A percentile compares a stretch with the other conserved stretches of the same genome.
Conservation (phyloP, 1,140 invertebrate genomes). For the Bombyx mandarina region DNA sequence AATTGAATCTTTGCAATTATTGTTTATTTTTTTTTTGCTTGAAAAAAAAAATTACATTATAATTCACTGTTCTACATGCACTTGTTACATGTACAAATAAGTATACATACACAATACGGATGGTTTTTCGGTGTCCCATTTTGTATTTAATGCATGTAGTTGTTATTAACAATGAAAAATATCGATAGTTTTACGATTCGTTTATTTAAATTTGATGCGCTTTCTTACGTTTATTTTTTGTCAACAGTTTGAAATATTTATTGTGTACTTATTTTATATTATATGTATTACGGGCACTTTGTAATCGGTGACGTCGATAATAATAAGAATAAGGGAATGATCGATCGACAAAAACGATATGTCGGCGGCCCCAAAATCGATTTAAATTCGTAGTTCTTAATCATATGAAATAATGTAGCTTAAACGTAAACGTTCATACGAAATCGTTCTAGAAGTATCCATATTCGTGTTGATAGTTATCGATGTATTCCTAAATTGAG, state of each 20-base stretch:
- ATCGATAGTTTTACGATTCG: background rate
- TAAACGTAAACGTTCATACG: slow-evolving; percentile 2
- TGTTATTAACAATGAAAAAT: too few species aligned
- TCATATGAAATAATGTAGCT: background rate
- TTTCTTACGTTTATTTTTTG: slow-evolving; percentile 6
- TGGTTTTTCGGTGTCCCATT: too few species aligned
- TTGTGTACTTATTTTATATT: slow-evolving; percentile 23
- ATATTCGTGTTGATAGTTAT: slow-evolving; percentile 38
- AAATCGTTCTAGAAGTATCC: slow-evolving; percentile 27
- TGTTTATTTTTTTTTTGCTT: too few species aligned
- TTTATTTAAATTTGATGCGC: slow-evolving; percentile 6
- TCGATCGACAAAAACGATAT: too few species aligned
- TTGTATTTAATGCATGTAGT: too few species aligned
- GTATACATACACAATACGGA: too few species aligned
- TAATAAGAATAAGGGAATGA: too few species aligned
- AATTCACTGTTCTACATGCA: too few species aligned
- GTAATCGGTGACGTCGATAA: slow-evolving; percentile 18
- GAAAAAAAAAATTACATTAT: too few species aligned
- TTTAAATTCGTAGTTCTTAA: too few species aligned
- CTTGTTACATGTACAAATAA: too few species aligned
- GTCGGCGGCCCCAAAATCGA: background rate
- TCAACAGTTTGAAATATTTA: slow-evolving; percentile 9
- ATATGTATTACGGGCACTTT: slow-evolving; percentile 5
- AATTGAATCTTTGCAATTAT: too few species aligned
- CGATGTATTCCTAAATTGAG: slow-evolving; percentile 45